Conservation (phyloP, 2,113 vertebrate species). For the Oriolus oriolus region DNA sequence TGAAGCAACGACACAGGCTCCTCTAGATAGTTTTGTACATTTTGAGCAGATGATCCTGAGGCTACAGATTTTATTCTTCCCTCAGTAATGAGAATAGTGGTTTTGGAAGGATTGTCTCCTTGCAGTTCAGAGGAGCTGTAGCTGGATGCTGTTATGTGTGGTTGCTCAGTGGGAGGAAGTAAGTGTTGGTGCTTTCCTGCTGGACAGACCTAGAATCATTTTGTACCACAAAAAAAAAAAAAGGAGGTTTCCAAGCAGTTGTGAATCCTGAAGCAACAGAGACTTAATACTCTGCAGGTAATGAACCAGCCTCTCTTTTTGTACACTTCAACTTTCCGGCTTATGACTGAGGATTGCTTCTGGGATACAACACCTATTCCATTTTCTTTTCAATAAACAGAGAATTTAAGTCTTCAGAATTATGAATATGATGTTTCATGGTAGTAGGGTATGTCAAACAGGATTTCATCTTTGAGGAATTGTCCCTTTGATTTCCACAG, state of each 20-base stretch:
- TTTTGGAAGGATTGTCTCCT: neutral
- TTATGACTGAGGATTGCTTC: neutral
- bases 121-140: neutral
- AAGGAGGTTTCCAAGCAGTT: neutral
- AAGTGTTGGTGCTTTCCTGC: neutral
- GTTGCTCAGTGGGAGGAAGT: neutral
- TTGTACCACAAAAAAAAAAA: rapidly evolving
- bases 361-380: neutral
- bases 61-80: neutral
- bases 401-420: neutral
- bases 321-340: neutral
- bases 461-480: neutral
- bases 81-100: neutral
- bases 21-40: neutral
- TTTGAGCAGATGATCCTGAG: neutral
- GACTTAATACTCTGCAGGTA: neutral
- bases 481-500: neutral
- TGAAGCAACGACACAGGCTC: neutral
- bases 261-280: neutral
- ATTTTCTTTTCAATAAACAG: neutral
- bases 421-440: neutral
- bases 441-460: neutral
- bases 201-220: neutral
- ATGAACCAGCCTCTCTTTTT: neutral
- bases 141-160: neutral